These are phyloP conservation scores for Myiothlypis chrysogaster DNA, from an alignment of 2,797 vertebrate species.

Conservation along the genomic window DNA sequence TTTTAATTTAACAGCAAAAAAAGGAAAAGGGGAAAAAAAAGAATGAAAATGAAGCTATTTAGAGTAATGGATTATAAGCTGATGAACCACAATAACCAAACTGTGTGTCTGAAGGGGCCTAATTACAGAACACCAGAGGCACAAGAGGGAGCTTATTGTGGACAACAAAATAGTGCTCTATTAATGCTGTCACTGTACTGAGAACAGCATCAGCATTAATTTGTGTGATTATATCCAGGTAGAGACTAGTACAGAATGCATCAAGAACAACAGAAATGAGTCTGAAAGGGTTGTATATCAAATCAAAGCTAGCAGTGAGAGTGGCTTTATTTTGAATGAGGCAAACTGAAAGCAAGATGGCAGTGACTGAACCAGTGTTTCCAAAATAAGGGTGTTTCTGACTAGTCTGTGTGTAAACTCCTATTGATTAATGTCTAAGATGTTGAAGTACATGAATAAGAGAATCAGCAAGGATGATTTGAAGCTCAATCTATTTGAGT, in stretches of 20 bases:
- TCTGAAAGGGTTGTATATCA: neutral
- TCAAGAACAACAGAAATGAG: neutral
- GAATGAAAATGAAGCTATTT: slow-evolving; percentile 13
- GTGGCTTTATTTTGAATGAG: neutral
- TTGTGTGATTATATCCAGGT: slow-evolving; percentile 5
- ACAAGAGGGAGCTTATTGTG: slow-evolving; percentile 45
- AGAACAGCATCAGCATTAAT: slow-evolving; percentile 14
- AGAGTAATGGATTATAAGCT: slow-evolving; percentile 33
- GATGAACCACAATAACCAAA: slow-evolving; percentile 49
- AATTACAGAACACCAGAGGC: slow-evolving; percentile 38
- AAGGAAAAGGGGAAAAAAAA: neutral
- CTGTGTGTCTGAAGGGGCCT: slow-evolving; percentile 44
- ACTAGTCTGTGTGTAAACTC: neutral
- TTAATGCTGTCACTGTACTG: slow-evolving; percentile 11
- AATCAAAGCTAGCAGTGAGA: neutral
- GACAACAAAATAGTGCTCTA: slow-evolving; percentile 36
- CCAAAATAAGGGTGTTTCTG: neutral
- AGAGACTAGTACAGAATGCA: neutral
- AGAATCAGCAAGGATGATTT: neutral
- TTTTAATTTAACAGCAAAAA: neutral
- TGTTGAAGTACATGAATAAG: neutral
- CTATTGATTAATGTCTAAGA: neutral
- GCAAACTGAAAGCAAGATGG: slow-evolving; percentile 31
- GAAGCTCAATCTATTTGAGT: neutral
- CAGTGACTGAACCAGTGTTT: neutral